phyloP scores from a whole-genome alignment of 2,113 vertebrate species.

The Nibea coibor region DNA sequence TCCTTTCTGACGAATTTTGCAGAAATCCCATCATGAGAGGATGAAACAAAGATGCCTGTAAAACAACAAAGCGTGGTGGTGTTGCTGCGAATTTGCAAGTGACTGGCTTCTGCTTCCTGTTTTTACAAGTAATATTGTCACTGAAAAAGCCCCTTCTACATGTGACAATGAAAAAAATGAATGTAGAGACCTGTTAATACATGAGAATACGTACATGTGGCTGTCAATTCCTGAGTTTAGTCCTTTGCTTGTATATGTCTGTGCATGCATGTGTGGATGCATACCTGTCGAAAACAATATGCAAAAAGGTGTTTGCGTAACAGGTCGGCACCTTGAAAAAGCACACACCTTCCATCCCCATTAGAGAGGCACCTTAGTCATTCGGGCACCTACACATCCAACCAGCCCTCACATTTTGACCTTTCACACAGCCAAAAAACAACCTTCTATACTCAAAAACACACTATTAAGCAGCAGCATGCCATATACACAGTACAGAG shows the following conservation, averaged over 20 bases:
- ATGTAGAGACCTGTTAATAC: not conserved
- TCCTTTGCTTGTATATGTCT: not conserved
- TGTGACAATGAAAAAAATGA: not conserved
- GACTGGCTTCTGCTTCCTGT: slow-evolving; percentile 1
- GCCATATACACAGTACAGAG: slow-evolving; percentile 57
- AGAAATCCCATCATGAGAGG: slow-evolving; percentile 28
- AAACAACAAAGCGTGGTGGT: slow-evolving; percentile 19
- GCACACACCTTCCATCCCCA: slow-evolving; percentile 28
- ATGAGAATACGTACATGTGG: not conserved
- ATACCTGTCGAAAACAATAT: not conserved
- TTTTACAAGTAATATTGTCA: slow-evolving; percentile 7
- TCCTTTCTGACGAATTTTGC: slow-evolving; percentile 38
- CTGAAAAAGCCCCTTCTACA: slow-evolving; percentile 12
- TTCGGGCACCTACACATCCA: slow-evolving; percentile 50
- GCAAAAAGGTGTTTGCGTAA: slow-evolving; percentile 30
- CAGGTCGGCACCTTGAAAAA: slow-evolving; percentile 38
- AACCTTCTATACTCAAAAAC: slow-evolving; percentile 33
- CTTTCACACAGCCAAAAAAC: slow-evolving; percentile 39
- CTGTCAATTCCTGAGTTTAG: not conserved
- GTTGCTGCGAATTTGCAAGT: not conserved
- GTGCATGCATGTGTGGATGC: slow-evolving; percentile 4
- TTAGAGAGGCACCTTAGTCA: slow-evolving; percentile 45
- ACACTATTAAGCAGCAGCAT: slow-evolving; percentile 43
- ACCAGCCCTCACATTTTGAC: slow-evolving; percentile 50
- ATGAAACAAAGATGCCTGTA: slow-evolving; percentile 28